phyloP scores from a whole-genome alignment of 2,888 invertebrate species.

The Elegia similella region DNA sequence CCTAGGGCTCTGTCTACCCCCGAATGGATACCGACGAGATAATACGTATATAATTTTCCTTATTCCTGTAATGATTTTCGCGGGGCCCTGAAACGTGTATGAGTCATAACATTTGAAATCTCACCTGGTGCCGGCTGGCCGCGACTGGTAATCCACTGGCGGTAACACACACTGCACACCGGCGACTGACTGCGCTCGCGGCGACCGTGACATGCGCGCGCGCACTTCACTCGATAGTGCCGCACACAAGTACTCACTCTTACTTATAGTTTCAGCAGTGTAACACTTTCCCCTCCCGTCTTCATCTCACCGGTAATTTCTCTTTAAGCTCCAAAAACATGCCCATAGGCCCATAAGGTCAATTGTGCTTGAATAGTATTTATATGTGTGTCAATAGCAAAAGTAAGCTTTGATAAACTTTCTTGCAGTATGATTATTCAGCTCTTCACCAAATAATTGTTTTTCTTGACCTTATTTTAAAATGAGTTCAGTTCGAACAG shows the following conservation, averaged over 20 bases:
- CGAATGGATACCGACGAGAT: too few relatives aligned
- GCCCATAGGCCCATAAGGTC: neutral
- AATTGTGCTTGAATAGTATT: too few relatives aligned
- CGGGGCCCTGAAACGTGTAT: neutral
- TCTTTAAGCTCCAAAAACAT: constrained; percentile 35
- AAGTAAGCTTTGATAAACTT: too few relatives aligned
- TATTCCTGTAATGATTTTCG: neutral
- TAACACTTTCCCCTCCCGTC: constrained; percentile 74
- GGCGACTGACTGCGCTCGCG: constrained; percentile 18
- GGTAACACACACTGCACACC: constrained; percentile 23
- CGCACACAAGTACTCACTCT: constrained; percentile 57
- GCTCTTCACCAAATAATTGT: too few relatives aligned
- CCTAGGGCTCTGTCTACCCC: too few relatives aligned
- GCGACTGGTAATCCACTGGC: constrained; percentile 13
- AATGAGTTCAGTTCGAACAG: too few relatives aligned
- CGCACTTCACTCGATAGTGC: constrained; percentile 52
- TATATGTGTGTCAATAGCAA: too few relatives aligned
- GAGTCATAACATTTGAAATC: constrained; percentile 10
- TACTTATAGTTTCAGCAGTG: constrained; percentile 74
- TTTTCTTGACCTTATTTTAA: too few relatives aligned
- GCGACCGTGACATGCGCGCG: constrained; percentile 45
- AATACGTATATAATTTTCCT: neutral
- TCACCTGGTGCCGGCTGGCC: neutral
- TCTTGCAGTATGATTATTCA: too few relatives aligned
- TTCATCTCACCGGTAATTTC: constrained; percentile 54